Evolutionary conservation across 2,797 vertebrate genomes (phyloP).

Genomic region (Myoxocephalus aenaeus): DNA sequence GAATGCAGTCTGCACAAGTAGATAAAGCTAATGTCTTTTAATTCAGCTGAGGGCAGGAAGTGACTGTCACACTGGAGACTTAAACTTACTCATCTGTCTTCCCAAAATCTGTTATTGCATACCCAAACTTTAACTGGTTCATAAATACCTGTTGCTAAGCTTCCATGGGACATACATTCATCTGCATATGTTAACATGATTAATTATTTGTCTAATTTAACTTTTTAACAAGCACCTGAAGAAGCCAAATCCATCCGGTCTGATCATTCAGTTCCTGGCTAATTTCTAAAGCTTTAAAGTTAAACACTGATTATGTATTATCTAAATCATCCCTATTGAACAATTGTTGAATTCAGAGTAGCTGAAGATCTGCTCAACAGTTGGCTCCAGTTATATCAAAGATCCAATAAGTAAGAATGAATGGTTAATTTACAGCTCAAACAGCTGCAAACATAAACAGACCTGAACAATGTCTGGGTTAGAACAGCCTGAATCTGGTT

Average conservation of each 20-base stretch:
- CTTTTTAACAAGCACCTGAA: slow-evolving; percentile 14
- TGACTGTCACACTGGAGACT: slow-evolving; percentile 40
- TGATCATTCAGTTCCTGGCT: slow-evolving; percentile 12
- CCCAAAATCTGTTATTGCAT: slow-evolving; percentile 35
- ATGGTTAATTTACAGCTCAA: slow-evolving; percentile 5
- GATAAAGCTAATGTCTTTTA: slow-evolving; percentile 69
- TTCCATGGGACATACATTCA: slow-evolving; percentile 7
- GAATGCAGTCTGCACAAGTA: slow-evolving; percentile 52
- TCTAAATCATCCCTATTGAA: not conserved
- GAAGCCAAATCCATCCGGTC: slow-evolving; percentile 9
- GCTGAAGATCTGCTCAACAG: slow-evolving; percentile 2
- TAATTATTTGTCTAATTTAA: slow-evolving; percentile 41
- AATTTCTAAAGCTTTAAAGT: slow-evolving; percentile 15
- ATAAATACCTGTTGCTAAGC: slow-evolving; percentile 40
- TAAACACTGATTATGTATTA: not conserved
- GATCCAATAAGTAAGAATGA: not conserved
- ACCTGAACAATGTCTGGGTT: not conserved
- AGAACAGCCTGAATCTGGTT: not conserved
- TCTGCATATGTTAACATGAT: slow-evolving; percentile 3
- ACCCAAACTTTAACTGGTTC: slow-evolving; percentile 37
- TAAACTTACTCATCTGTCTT: slow-evolving; percentile 42
- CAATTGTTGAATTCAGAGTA: slow-evolving; percentile 1
- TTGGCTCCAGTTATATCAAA: slow-evolving; percentile 11
- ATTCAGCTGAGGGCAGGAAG: slow-evolving; percentile 52
- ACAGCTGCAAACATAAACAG: not conserved